These are phyloP conservation scores for Nylanderia fulva DNA, from an alignment of 1,140 invertebrate genomes.

Conservation along the genomic window DNA sequence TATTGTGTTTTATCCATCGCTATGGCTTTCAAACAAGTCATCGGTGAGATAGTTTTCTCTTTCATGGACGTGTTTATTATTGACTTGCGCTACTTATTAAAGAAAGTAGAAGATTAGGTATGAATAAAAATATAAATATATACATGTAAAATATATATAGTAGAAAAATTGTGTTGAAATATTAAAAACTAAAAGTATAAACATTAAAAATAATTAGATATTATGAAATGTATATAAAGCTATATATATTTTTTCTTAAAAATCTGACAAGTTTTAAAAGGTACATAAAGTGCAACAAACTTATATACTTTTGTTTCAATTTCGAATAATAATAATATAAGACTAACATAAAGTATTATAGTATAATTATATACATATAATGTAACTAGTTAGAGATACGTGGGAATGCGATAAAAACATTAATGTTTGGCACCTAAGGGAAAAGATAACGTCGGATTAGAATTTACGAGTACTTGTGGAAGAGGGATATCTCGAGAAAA, in stretches of 20 bases:
- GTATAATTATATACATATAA: not conserved
- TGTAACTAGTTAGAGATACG: not conserved
- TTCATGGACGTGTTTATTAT: not conserved
- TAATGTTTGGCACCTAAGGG: not conserved
- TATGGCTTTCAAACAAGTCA: not conserved
- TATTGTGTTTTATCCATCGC: not conserved
- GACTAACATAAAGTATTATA: not conserved
- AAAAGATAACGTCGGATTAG: not conserved
- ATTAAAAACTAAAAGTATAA: not conserved
- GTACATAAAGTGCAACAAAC: not conserved
- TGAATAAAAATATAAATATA: not conserved
- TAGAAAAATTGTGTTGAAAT: not conserved
- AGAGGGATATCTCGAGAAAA: not conserved
- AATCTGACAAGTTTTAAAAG: not conserved
- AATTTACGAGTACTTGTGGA: not conserved
- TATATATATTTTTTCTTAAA: not conserved
- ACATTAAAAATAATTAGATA: not conserved
- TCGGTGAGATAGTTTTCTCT: not conserved
- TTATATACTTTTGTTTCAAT: too few relatives aligned
- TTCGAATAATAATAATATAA: not conserved
- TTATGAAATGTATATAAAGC: not conserved
- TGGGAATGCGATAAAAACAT: slow-evolving; percentile 8
- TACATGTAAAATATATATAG: not conserved
- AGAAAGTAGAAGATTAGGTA: not conserved
- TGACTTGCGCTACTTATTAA: not conserved